Conservation (phyloP, 2,888 invertebrate genomes). For the Platerodrilus igneus region DNA sequence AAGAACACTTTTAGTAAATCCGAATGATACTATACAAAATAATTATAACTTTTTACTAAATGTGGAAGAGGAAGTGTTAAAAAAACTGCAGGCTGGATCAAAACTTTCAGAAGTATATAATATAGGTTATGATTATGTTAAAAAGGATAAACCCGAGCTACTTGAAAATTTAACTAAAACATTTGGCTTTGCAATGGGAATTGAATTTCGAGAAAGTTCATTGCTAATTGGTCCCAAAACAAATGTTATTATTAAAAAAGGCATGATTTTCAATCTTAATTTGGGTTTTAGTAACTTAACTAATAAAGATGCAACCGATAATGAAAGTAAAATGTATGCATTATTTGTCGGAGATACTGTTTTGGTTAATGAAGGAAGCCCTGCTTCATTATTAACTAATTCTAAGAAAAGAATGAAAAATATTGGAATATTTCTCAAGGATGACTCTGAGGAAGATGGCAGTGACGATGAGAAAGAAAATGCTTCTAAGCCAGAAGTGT, state of each 20-base stretch:
- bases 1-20: slow-evolving; percentile 93
- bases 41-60: slow-evolving; percentile 89
- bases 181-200: slow-evolving; percentile 96
- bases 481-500: slow-evolving; percentile 59
- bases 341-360: slow-evolving; percentile 96
- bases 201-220: slow-evolving; percentile 95
- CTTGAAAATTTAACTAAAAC: slow-evolving; percentile 89
- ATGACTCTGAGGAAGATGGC: slow-evolving; percentile 79
- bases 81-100: slow-evolving; percentile 73
- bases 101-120: slow-evolving; percentile 87
- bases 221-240: slow-evolving; percentile 90
- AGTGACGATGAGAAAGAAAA: slow-evolving; percentile 77
- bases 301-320: slow-evolving; percentile 78
- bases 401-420: slow-evolving; percentile 95
- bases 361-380: slow-evolving; percentile 79
- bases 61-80: slow-evolving; percentile 86
- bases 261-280: slow-evolving; percentile 96
- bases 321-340: slow-evolving; percentile 86
- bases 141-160: slow-evolving; percentile 80
- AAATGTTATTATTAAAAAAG: slow-evolving; percentile 71
- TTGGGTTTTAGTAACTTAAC: slow-evolving; percentile 83
- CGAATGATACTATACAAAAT: slow-evolving; percentile 70
- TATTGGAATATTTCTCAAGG: slow-evolving; percentile 91
- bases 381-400: slow-evolving; percentile 81
- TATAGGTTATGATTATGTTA: slow-evolving; percentile 72